phyloP scores from a whole-genome alignment of 2,113 vertebrate species.

The Crypturellus undulatus region DNA sequence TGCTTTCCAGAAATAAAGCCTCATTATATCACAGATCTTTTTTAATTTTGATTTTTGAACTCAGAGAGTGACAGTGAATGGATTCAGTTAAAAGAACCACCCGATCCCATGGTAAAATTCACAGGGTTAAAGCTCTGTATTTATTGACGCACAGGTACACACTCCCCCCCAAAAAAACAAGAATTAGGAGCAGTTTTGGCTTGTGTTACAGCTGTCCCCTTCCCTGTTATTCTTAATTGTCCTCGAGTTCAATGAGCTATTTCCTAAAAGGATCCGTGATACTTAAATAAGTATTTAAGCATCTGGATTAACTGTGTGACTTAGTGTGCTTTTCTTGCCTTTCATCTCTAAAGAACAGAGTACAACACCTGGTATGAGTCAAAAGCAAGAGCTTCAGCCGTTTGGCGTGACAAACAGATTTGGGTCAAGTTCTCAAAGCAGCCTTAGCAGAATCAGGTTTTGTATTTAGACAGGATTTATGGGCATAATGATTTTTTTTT shows the following conservation, averaged over 20 bases:
- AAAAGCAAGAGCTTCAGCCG: not conserved
- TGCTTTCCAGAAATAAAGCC: not conserved
- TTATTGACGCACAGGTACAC: not conserved
- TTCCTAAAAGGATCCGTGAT: not conserved
- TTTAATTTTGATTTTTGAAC: not conserved
- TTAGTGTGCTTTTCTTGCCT: not conserved
- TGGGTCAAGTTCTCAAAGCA: not conserved
- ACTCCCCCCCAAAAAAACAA: not conserved
- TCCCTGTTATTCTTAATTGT: not conserved
- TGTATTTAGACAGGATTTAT: not conserved
- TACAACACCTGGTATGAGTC: not conserved
- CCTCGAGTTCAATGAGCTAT: not conserved
- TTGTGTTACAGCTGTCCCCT: fast-evolving
- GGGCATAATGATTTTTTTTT: not conserved
- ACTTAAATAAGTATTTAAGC: not conserved
- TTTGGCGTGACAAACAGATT: not conserved
- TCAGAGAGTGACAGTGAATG: not conserved
- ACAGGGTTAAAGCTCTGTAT: not conserved
- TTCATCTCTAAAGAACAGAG: not conserved
- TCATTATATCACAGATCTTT: not conserved
- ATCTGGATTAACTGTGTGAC: not conserved
- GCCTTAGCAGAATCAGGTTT: not conserved
- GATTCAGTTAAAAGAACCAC: not conserved
- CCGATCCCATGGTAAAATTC: not conserved
- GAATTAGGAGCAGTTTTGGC: not conserved